Base-by-base conservation (phyloP, 2,113 vertebrate species). In the Tenebrosternarchus preto region DNA sequence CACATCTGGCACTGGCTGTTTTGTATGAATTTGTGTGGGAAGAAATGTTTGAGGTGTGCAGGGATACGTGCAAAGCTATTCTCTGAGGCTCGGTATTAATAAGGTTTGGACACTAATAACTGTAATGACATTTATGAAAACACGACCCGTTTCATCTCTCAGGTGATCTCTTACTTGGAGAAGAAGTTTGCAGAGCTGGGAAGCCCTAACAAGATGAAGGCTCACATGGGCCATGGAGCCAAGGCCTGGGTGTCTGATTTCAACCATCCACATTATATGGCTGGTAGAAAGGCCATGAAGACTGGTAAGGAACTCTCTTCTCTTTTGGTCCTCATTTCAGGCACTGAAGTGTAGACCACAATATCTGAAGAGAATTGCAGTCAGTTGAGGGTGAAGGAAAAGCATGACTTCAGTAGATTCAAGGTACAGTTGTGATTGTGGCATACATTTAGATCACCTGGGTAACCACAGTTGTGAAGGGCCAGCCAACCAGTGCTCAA, bases 221-320 rank as follows among this genome's bases (percentile, higher is more conserved):
- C 95, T 1, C 86, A 88, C 70, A 92, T 96, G 90, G 92, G 94
- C 75, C 95, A 97, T 0, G 96, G 97, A 24, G 96, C 96, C 60
- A 98, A 94, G 78, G 96, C 98, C 73, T 99, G 98, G 98, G 95
- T 99, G 33, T 94, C 96, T 17, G 96, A 99, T 92, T 98, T 96
- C 89, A 96, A 98, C 86, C 96, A 99, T 80, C 96, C 97, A 0
- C 97, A 99, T 87, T 99, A 97, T 82, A 83, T 95, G 91, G 98
- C 98, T 76, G 98, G 98, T 2, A 94, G 96, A 67, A 97, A 86
- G 83, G 98, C 98, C 78, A 95, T 99, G 88, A 95, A 96, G 82
- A 95, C 95, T 87, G 97, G 98, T 98, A 83, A 80, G 64, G 12
- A 9, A 9, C 1, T 50, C 43, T 50, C 0, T 46, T 39, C n/a